phyloP scores from a whole-genome alignment of 53 echinoderm and acorn worm species.

The Actinopyga echinites region DNA sequence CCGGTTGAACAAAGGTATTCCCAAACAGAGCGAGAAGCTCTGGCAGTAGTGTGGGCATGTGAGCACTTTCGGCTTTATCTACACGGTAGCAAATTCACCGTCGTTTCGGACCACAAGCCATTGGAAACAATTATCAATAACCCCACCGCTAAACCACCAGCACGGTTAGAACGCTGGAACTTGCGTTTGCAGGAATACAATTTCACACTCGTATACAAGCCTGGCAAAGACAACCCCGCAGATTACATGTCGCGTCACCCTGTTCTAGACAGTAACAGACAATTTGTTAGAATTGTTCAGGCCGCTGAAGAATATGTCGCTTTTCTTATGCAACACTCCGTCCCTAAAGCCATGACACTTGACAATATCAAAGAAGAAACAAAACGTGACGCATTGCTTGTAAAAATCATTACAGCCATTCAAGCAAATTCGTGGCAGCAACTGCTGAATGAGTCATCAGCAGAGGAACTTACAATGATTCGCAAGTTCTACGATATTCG shows the following conservation, averaged over 20 bases:
- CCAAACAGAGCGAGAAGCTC: not conserved
- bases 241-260: conserved; percentile 77
- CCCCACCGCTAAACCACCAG: conserved; percentile 55
- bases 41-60: conserved; percentile 42
- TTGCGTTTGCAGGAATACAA: conserved; percentile 67
- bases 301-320: conserved; percentile 40
- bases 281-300: not conserved
- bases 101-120: conserved; percentile 65
- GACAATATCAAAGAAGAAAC: conserved; percentile 28
- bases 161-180: conserved; percentile 64
- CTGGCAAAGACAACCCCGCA: conserved; percentile 71
- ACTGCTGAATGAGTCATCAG: not conserved
- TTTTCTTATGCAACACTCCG: conserved; percentile 22
- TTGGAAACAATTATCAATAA: conserved; percentile 58
- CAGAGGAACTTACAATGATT: not conserved
- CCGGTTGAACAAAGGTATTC: conserved; percentile 65
- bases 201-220: conserved; percentile 58
- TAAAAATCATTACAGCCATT: not conserved
- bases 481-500: not conserved
- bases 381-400: not conserved
- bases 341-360: conserved; percentile 54
- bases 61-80: conserved; percentile 66
- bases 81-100: conserved; percentile 36
- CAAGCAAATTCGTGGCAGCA: not conserved
- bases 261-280: conserved; percentile 14